Conservation (phyloP, 1,140 invertebrate species). For the Pogonus chalceus region DNA sequence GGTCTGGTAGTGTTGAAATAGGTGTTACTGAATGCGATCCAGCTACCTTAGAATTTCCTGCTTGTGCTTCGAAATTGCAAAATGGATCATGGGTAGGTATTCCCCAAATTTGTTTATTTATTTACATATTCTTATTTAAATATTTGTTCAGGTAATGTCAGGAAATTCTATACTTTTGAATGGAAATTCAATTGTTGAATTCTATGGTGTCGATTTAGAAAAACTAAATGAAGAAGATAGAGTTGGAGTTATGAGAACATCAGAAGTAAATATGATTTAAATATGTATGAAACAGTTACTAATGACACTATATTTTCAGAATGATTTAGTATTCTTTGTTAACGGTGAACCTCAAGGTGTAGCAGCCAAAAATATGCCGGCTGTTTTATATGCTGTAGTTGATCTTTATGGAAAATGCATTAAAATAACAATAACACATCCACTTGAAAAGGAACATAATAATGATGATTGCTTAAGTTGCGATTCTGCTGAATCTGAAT, state of each 20-base stretch:
- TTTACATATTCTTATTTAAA: conserved; percentile 15
- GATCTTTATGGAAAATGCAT: conserved; percentile 90
- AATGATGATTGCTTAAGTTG: conserved; percentile 35
- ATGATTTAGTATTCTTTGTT: conserved; percentile 79
- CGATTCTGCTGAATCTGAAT: conserved; percentile 32
- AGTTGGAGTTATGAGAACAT: conserved; percentile 72
- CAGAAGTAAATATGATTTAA: conserved; percentile 43
- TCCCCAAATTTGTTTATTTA: conserved; percentile 13
- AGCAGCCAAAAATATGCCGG: conserved; percentile 67
- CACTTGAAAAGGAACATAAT: conserved; percentile 27
- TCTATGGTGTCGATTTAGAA: conserved; percentile 77
- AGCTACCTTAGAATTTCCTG: conserved; percentile 65
- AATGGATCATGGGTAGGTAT: conserved; percentile 72
- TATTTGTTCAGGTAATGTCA: conserved; percentile 59
- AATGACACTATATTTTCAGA: conserved; percentile 43
- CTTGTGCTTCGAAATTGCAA: conserved; percentile 72
- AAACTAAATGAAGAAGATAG: conserved; percentile 74
- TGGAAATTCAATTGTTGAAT: conserved; percentile 65
- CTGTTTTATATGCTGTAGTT: conserved; percentile 71
- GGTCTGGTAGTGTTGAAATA: conserved; percentile 88
- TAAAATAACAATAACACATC: conserved; percentile 60
- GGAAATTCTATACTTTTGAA: conserved; percentile 75
- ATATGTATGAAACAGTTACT: conserved; percentile 6
- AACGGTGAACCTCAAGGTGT: conserved; percentile 83
- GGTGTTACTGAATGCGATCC: conserved; percentile 82